Evolutionary conservation across 1,140 invertebrate species (phyloP).

Genomic region (Palaemon carinicauda): DNA sequence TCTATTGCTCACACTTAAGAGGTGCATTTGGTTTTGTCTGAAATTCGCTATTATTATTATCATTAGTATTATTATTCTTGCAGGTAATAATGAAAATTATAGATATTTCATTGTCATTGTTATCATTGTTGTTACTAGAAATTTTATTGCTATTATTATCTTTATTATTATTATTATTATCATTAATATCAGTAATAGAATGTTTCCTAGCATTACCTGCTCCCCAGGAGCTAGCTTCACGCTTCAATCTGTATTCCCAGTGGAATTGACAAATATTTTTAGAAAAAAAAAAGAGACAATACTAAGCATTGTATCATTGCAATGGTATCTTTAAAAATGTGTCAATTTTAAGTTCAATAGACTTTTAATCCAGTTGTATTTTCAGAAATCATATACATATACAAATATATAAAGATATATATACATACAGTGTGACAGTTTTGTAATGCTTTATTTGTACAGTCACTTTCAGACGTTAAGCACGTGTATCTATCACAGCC

Average conservation of each 20-base stretch:
- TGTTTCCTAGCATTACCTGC: slow-evolving; percentile 30
- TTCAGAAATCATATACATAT: too few relatives aligned
- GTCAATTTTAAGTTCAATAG: too few relatives aligned
- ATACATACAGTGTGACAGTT: too few relatives aligned
- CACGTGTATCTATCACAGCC: too few relatives aligned
- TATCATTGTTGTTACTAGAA: neutral
- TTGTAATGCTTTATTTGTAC: too few relatives aligned
- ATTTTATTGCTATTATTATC: neutral
- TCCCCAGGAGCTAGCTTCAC: slow-evolving; percentile 22
- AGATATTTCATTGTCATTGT: too few relatives aligned
- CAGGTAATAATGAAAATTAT: too few relatives aligned
- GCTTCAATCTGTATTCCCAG: slow-evolving; percentile 10
- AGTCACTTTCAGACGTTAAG: too few relatives aligned
- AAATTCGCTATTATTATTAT: slow-evolving; percentile 17
- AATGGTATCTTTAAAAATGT: neutral
- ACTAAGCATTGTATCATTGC: slow-evolving; percentile 27
- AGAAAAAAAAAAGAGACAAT: slow-evolving; percentile 8
- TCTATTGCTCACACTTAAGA: slow-evolving; percentile 50
- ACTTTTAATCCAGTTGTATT: too few relatives aligned
- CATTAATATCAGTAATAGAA: neutral
- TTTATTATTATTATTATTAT: neutral
- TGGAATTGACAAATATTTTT: slow-evolving; percentile 16
- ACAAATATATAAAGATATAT: too few relatives aligned
- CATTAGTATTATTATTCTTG: neutral
- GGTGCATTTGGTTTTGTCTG: slow-evolving; percentile 32